Base-by-base conservation (phyloP, 2,113 vertebrate species). In the Anguilla japonica region DNA sequence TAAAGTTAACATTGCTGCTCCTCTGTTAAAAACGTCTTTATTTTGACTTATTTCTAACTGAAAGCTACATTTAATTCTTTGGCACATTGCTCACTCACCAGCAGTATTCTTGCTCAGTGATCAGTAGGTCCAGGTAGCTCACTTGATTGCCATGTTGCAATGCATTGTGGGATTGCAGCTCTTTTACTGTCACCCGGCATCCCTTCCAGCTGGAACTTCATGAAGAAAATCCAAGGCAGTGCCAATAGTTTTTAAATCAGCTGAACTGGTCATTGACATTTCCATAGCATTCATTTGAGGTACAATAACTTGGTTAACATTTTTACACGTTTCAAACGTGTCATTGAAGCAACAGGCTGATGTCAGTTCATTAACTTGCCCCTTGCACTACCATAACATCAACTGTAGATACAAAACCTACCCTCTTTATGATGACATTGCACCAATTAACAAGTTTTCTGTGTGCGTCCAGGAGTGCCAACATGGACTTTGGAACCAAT, bases 131-230 rank as follows among this genome's bases (percentile, higher is more conserved):
- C 0, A 91, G 88, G 16, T 95, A 91, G 13, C 87, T 60, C 18
- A 90, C 88, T 3, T 91, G 91, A 85, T 89, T 88, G 79, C 92
- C 89, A 34, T n/a, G 90, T 9, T 78, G 88, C 9, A 89, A 94
- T 41, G 90, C 89, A 53, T 90, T 85, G 0, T 91, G 53, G 39
- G 80, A 43, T 87, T 88, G 88, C 86, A 97, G 92, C 56, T 96
- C 95, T 90, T 97, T 98, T 88, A 97, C 96, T 0, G 97, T 97
- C 20, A 98, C 96, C 8, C 95, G 93, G 90, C 93, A 96, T 87
- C 96, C 93, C 22, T 93, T 96, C 97, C 97, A 98, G 84, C 94
- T 85, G 87, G 95, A 90, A 90, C 97, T 97, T 83, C 63, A 75
- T 84, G 34, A 89, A 5, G 34, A 14, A 56, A 75, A 79, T 39